phyloP scores from a whole-genome alignment of 2,888 invertebrate genomes.

The Pheosia gnoma region DNA sequence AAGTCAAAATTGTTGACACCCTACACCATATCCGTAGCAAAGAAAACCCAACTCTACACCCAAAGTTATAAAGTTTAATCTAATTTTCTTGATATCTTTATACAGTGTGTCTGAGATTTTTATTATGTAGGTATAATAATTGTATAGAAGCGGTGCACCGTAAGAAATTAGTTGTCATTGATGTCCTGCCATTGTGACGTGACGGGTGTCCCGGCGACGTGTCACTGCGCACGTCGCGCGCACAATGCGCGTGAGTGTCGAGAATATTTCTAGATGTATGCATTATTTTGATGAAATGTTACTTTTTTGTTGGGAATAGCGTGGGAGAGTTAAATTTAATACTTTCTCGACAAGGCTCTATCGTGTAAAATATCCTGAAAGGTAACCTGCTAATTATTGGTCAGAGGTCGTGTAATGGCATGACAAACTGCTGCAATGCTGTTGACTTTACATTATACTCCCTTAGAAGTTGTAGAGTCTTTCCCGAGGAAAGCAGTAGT shows the following conservation, averaged over 20 bases:
- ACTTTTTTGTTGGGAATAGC: background rate
- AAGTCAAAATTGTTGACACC: constrained; percentile 59
- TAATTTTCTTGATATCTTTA: constrained; percentile 11
- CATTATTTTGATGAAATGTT: constrained; percentile 1
- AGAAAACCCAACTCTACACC: constrained; percentile 23
- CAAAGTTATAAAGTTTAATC: constrained; percentile 11
- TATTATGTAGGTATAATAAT: constrained; percentile 47
- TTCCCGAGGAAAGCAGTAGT: too few species aligned
- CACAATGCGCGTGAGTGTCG: constrained; percentile 5
- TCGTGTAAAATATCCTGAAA: too few species aligned
- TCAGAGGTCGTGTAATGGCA: too few species aligned
- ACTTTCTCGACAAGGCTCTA: too few species aligned
- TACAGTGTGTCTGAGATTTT: constrained; percentile 42
- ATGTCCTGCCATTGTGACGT: constrained; percentile 63
- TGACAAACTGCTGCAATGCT: too few species aligned
- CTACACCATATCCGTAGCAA: constrained; percentile 15
- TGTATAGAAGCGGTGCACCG: constrained; percentile 73
- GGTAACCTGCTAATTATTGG: too few species aligned
- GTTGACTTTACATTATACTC: too few species aligned
- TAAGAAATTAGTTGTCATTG: constrained; percentile 81
- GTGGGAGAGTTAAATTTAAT: background rate
- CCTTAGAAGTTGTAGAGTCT: too few species aligned
- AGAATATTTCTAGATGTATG: background rate
- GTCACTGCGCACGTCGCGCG: constrained; percentile 23
- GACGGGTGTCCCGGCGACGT: constrained; percentile 51